Base-by-base conservation (phyloP, 1,140 invertebrate species). In the Bombus sibiricus region DNA sequence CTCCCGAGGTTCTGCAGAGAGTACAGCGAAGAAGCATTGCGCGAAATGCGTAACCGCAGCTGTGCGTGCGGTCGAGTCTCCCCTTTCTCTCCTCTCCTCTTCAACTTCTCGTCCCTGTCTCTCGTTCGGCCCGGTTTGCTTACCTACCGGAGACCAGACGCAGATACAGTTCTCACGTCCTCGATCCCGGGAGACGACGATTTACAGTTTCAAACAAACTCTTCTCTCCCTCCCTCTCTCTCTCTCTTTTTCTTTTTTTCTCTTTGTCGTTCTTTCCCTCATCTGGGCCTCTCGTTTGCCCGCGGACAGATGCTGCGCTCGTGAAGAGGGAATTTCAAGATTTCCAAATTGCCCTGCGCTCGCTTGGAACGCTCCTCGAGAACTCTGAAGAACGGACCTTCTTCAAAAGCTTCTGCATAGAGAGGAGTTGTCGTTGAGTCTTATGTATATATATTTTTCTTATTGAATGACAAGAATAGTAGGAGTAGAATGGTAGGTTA, bases 31-130 rank as follows among this genome's bases (percentile, higher is more conserved):
- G 64, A 59, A 90, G 92, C 85, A 92, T 93, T 92, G 92, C 92
- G 92, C 93, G 92, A 92, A 93, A 93, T 89, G 90, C 91, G 89
- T 91, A 93, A 93, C 93, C 93, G 91, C 93, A 93, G 92, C 92
- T 92, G 92, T 93, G 92, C 92, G 91, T 93, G 92, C 91, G 92
- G 91, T 90, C 87, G 83, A 79, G 78, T 41, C 74, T 10, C 32
- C 41, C 47, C 68, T 43, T 64, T 43, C 72, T 77, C 68, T 12
- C 81, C 76, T 76, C 69, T 18, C 15, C 34, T 83, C 73, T 66
- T 66, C 34, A 25, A 37, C 69, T 34, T 47, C 57, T 66, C 66
- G 71, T 71, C 83, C 81, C 72, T 84, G 66, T 78, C 85, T 74
- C 68, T 66, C 76, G 64, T 78, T 87, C 73, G 73, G 72, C 71